Percentiles rank a stretch among this genome's conserved stretches.
phyloP scores from a whole-genome alignment of 2,797 vertebrate genomes.

The Buphagus erythrorhynchus region DNA sequence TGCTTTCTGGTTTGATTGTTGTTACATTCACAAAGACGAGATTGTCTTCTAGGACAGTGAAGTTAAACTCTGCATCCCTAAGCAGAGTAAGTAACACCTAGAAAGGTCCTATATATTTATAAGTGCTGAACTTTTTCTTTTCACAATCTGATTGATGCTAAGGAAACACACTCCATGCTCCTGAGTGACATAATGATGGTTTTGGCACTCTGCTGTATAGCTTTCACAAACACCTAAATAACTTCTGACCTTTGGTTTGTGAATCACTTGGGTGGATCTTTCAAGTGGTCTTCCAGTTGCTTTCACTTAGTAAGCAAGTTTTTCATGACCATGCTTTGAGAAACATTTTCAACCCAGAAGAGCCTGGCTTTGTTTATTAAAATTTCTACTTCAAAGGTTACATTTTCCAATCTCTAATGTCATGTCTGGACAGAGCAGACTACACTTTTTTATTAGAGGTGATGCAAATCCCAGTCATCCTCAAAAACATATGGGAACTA shows the following conservation, averaged over 20 bases:
- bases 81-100: not conserved
- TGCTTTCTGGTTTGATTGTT: not conserved
- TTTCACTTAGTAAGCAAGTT: not conserved
- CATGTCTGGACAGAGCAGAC: not conserved
- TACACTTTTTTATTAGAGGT: not conserved
- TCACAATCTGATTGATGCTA: not conserved
- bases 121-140: not conserved
- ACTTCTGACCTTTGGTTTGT: conserved; percentile 12
- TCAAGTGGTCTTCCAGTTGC: not conserved
- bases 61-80: not conserved
- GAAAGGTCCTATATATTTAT: not conserved
- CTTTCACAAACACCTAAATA: not conserved
- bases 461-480: conserved; percentile 45
- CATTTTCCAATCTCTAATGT: conserved; percentile 25
- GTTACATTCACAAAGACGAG: not conserved
- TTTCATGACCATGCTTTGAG: not conserved
- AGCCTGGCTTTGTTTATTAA: conserved; percentile 22
- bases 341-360: not conserved
- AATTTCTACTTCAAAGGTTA: not conserved
- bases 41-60: not conserved
- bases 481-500: conserved; percentile 52
- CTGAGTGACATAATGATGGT: not conserved
- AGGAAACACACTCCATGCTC: not conserved
- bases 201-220: not conserved
- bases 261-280: not conserved